phyloP scores from a whole-genome alignment of 1,140 invertebrate genomes.

The Drosophila sturtevanti region DNA sequence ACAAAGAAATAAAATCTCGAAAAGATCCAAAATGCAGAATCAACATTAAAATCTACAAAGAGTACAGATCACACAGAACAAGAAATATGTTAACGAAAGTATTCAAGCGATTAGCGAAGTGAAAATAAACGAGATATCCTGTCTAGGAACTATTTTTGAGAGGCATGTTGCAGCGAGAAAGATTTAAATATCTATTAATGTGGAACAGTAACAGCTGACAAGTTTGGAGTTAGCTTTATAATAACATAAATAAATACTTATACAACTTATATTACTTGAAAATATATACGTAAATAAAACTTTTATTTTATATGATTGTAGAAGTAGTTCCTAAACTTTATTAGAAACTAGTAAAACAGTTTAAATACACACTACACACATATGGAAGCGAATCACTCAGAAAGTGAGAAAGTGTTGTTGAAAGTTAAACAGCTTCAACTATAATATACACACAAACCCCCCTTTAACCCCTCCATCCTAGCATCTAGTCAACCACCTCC shows the following conservation, averaged over 20 bases:
- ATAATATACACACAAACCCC: not conserved
- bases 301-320: not conserved
- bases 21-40: no score
- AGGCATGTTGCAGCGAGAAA: no score
- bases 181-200: no score
- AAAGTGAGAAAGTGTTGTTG: constrained; percentile 31
- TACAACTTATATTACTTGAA: not conserved
- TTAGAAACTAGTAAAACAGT: constrained; percentile 7
- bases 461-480: no score
- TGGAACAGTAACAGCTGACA: not conserved
- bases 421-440: constrained; percentile 17
- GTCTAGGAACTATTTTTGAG: no score
- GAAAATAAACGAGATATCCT: no score
- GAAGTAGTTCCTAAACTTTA: not conserved
- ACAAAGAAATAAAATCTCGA: no score
- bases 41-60: no score
- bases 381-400: constrained; percentile 1
- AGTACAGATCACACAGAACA: no score
- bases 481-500: no score
- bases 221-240: not conserved
- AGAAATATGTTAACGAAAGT: no score
- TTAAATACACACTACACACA: not conserved
- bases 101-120: no score
- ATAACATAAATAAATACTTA: not conserved
- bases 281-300: not conserved